Base-by-base conservation (phyloP, 2,888 invertebrate species). In the Eurois occulta region DNA sequence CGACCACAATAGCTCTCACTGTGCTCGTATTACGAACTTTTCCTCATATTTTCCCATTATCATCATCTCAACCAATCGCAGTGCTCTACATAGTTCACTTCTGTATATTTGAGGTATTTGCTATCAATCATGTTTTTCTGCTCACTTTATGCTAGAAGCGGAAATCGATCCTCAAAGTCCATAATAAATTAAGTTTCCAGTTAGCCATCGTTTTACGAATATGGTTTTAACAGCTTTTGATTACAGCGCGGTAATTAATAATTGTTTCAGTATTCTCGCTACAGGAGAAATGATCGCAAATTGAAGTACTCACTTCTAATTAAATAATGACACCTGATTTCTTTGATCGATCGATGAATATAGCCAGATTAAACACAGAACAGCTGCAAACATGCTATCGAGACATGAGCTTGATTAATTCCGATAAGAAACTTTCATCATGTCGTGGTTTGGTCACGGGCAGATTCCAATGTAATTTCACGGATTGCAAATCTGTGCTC, bases 401-500 rank as follows among this genome's bases (percentile, higher is more conserved):
- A 69, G 58, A 82, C 60, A 83, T 62, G 83, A 67, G 70, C 32
- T 77, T 70, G 70, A 78, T 79, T 69, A 74, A 72, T 76, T 77
- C 76, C 62, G 68, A 75, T 82, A 85, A 80, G 72, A 83, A 69
- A 77, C 66, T 76, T 78, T 82, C 77, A 48, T 69, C 41, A 43
- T 72, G 68, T 72, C 66, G 67, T 72, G 62, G 58, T 66, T 74
- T 60, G 70, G 80, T 76, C 74, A 77, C 65, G 66, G 64, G 76
- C 58, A 78, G 73, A 80, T 75, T 72, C 43, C 71, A 81, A 68
- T 77, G 72, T 78, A 86, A 87, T 88, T 87, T 81, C 71, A 80
- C 84, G 77, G 87, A 72, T 83, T 83, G 88, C 86, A 87, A 87
- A 88, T 86, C 86, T 81, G 78, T 86, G 86, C 80, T 79, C 84